Evolutionary conservation across 2,113 vertebrate species (phyloP).

Genomic region (Myotis brandtii): DNA sequence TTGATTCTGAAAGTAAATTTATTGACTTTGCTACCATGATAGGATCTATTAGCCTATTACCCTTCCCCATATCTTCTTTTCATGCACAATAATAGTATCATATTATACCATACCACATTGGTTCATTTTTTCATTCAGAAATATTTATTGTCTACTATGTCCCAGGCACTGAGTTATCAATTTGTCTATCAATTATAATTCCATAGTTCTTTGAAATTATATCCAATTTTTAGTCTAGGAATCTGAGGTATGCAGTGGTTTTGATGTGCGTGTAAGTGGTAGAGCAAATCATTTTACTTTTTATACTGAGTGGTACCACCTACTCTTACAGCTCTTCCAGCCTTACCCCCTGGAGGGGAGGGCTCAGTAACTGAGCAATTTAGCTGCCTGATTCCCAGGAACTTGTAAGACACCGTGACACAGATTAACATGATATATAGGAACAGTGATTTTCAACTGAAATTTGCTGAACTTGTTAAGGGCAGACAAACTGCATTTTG

Average conservation of each 20-base stretch:
- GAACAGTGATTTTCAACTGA: conserved; percentile 30
- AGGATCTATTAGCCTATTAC: not conserved
- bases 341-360: not conserved
- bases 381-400: not conserved
- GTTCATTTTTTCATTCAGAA: not conserved
- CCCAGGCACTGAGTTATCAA: not conserved
- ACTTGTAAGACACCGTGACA: not conserved
- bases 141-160: not conserved
- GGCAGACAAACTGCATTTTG: conserved; percentile 39
- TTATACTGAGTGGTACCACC: not conserved
- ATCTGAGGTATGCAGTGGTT: not conserved
- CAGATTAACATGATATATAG: not conserved
- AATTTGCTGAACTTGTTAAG: conserved; percentile 68
- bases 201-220: not conserved
- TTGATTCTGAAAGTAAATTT: not conserved
- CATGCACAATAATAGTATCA: not conserved
- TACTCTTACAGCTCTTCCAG: not conserved
- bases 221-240: not conserved
- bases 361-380: not conserved
- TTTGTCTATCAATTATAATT: not conserved
- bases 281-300: not conserved
- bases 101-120: not conserved
- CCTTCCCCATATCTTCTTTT: not conserved
- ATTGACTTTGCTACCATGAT: not conserved
- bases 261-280: not conserved